These are phyloP conservation scores for Saxicola maurus DNA, from an alignment of 2,797 vertebrate genomes.

Conservation along the genomic window DNA sequence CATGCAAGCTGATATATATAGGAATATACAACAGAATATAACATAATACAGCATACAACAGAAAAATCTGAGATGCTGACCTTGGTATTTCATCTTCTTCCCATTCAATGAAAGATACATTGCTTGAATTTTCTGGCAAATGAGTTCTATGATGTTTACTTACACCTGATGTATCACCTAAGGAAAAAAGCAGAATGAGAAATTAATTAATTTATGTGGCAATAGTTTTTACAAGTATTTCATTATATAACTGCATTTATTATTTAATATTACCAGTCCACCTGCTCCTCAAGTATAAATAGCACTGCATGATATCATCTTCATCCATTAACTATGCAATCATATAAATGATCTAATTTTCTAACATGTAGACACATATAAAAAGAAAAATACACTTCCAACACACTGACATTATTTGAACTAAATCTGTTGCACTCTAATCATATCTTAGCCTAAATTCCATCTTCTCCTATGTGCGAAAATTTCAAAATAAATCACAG, in stretches of 20 bases:
- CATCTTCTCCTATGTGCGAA: background rate
- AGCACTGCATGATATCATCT: background rate
- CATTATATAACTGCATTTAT: background rate
- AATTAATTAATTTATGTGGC: background rate
- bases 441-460: background rate
- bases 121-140: slow-evolving; percentile 73
- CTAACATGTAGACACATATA: background rate
- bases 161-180: slow-evolving; percentile 59
- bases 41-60: background rate
- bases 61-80: slow-evolving; percentile 67
- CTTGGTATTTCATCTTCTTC: slow-evolving; percentile 88
- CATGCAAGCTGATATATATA: background rate
- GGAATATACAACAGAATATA: background rate
- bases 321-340: background rate
- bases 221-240: background rate
- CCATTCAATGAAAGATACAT: slow-evolving; percentile 79
- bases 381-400: background rate
- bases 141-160: slow-evolving; percentile 58
- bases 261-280: background rate
- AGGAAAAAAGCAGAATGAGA: slow-evolving; percentile 3
- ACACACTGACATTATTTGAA: background rate
- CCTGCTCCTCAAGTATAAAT: background rate
- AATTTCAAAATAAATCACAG: background rate
- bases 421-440: background rate
- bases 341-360: background rate